Base-by-base conservation (phyloP, 2,797 vertebrate species). In the Rhinatrema bivittatum region DNA sequence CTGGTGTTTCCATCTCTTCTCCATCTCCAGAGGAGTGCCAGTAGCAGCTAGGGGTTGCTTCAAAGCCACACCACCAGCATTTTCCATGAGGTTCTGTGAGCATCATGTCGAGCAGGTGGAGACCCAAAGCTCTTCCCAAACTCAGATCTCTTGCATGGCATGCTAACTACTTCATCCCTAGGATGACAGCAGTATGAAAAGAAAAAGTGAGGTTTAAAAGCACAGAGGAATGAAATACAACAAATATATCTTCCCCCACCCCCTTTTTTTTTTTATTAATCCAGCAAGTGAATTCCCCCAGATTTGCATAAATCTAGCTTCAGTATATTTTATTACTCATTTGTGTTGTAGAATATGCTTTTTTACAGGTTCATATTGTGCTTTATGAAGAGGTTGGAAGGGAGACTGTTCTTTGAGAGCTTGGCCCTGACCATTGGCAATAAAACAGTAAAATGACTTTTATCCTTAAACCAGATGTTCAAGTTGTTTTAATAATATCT, bases 391-490 rank as follows among this genome's bases (percentile, higher is more conserved):
- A 61, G 16, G 55, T 33, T 58, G 46, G 68, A 62, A 61, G 57
- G 47, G 48, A 58, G 39, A 61, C 39, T 63, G 68, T 73, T 72
- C 74, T 74, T 57, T 58, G 65, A 61, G 65, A 39, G 52, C 63
- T 71, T 81, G 75, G 70, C 71, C 70, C 49, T 60, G 63, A 54
- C 62, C 67, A 36, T 70, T 81, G 81, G 81, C 79, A 74, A 53
- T 37, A 30, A 8, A 17, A 34, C 40, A 67, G 61, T 46, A 72
- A 70, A 79, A 78, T 77, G 46, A 77, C 63, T 81, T 81, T 82
- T 82, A 77, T 77, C 68, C 72, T 70, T 60, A 79, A 79, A 76
- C 73, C 81, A 82, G 81, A 84, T 81, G 79, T 79, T 82, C 65
- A 62, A 73, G 65, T 70, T 81, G 65, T 81, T 81, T 78, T 75